Conservation (phyloP, 2,113 vertebrate genomes). For the Megalops atlanticus region DNA sequence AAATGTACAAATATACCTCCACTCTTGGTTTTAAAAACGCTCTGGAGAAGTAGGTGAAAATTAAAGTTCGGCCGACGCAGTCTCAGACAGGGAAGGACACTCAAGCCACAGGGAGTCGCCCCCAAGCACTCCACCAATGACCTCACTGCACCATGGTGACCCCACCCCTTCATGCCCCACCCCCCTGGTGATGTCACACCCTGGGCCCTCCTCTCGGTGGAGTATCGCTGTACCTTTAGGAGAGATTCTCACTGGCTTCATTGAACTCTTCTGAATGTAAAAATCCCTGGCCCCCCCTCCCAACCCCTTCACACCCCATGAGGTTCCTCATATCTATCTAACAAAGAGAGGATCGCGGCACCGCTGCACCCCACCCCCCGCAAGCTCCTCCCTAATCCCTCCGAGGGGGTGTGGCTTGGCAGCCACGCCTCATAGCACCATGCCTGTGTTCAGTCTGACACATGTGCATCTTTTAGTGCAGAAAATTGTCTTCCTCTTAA, state of each 20-base stretch:
- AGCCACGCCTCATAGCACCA: conserved; percentile 68
- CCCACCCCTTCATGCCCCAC: conserved; percentile 12
- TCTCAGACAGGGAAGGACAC: conserved; percentile 8
- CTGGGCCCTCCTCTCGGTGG: conserved; percentile 3
- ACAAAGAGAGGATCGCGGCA: conserved; percentile 1
- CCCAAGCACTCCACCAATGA: conserved; percentile 1
- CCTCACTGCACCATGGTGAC: neutral
- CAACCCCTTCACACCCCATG: conserved; percentile 17
- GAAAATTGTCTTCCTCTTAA: conserved; percentile 53
- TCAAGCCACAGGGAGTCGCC: neutral
- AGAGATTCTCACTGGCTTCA: conserved; percentile 24
- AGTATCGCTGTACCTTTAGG: conserved; percentile 41
- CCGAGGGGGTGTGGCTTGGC: conserved; percentile 37
- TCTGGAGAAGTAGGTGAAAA: conserved; percentile 64
- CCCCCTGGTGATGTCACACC: neutral
- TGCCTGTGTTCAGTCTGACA: conserved; percentile 62
- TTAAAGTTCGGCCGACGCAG: neutral
- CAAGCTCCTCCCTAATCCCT: conserved; percentile 48
- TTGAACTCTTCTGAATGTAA: neutral
- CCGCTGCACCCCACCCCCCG: conserved; percentile 8
- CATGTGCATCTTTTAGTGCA: conserved; percentile 74
- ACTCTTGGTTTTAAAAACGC: conserved; percentile 82
- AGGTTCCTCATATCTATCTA: conserved; percentile 29
- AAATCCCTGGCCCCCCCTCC: neutral
- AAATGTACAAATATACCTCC: conserved; percentile 87